Evolutionary conservation across 2,797 vertebrate genomes (phyloP).

Genomic region (Thunnus albacares): DNA sequence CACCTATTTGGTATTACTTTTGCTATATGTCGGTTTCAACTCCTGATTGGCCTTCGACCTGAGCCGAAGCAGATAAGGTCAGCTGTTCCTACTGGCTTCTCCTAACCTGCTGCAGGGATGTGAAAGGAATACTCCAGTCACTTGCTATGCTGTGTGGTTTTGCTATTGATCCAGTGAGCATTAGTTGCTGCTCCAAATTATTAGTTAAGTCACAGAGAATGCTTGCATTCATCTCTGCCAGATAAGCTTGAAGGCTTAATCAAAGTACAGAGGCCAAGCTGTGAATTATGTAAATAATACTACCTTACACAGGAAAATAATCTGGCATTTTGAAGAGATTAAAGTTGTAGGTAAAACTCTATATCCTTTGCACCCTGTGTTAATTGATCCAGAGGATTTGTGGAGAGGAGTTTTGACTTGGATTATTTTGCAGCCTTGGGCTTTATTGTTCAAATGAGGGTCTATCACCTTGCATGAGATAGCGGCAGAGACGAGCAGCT

Average conservation of each 20-base stretch:
- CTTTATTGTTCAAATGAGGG: slow-evolving; percentile 54
- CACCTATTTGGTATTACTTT: too few species aligned
- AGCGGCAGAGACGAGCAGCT: slow-evolving; percentile 39
- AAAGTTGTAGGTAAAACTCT: slow-evolving; percentile 20
- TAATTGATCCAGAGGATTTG: slow-evolving; percentile 62
- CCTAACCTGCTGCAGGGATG: slow-evolving; percentile 22
- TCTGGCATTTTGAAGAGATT: slow-evolving; percentile 16
- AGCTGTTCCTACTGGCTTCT: slow-evolving; percentile 32
- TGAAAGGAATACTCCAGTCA: slow-evolving; percentile 34
- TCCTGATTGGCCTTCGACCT: slow-evolving; percentile 24
- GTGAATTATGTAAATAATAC: slow-evolving; percentile 37
- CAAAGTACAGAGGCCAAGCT: slow-evolving; percentile 26
- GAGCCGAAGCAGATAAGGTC: slow-evolving; percentile 38
- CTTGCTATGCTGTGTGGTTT: slow-evolving; percentile 32
- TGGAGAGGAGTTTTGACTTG: slow-evolving; percentile 32
- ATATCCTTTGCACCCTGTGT: not conserved
- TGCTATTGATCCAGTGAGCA: slow-evolving; percentile 55
- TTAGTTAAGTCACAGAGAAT: slow-evolving; percentile 45
- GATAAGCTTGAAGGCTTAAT: slow-evolving; percentile 50
- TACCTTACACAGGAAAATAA: not conserved
- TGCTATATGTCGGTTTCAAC: too few species aligned
- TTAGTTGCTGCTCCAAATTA: slow-evolving; percentile 54
- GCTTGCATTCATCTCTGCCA: slow-evolving; percentile 41
- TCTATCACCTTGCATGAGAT: slow-evolving; percentile 10
- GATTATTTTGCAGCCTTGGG: slow-evolving; percentile 12